Evolutionary conservation across 1,140 invertebrate genomes (phyloP), one percentile per base, ranked within the genome.

Genomic region (Teleogryllus occipitalis): DNA sequence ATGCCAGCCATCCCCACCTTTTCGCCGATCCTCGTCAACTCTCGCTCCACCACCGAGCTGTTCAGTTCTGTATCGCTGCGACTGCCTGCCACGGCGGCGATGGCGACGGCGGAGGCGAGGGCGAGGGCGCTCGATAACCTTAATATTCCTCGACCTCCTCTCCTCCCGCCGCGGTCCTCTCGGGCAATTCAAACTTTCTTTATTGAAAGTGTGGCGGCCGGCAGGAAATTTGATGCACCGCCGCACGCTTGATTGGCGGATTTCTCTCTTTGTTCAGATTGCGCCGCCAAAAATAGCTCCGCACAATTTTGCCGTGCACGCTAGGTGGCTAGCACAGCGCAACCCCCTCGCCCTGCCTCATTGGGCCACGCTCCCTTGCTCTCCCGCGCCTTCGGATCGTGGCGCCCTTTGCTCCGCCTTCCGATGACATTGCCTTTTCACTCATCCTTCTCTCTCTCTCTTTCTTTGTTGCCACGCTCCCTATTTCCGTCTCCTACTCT

Each of bases 211-310:
- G 54, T 7, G 54, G 54, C 54, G 54, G 54, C 54, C 54, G 54
- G 54, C 54, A 65, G 54, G 54, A 65, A 65, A 65, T 65, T 65
- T 65, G 54, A 65, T 65, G 54, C 54, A 65, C 54, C 54, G 54
- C 54, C 54, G 18, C 54, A 65, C 54, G 54, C 54, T 65, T 65
- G 54, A 65, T 65, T 65, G 54, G 54, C 54, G 54, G 54, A 65
- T 65, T 65, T 65, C 54, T 65, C 54, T 65, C 54, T 65, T 65
- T 65, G 54, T 65, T 65, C 1, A 65, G 54, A 65, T 65, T 65
- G 54, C 54, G 54, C 7, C 54, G 54, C 54, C 54, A 18, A 65
- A 65, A 65, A 65, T 65, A 65, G 54, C 54, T 1, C 54, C 54
- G 54, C 54, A 18, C 54, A 65, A 65, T 65, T 65, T 65, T 65